Base-by-base conservation (phyloP, 1,140 invertebrate genomes). In the Cataglyphis hispanica region DNA sequence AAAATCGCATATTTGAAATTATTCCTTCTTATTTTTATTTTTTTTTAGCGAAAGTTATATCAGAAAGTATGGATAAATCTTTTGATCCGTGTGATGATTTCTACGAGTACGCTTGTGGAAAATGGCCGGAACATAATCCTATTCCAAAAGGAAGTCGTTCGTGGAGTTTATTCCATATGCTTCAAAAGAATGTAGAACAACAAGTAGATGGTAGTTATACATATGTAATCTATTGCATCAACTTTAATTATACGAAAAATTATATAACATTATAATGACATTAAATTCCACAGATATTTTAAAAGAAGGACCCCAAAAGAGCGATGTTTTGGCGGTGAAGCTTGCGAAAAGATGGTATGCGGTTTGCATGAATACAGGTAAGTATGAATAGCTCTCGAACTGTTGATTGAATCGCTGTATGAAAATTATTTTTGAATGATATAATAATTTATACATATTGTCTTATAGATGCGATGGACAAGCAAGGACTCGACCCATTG, bases 331-430 rank as follows among this genome's bases (percentile, higher is more conserved):
- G 25, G 85, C 87, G 0, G 56, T 91, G 1, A 89, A 63, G 64
- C 84, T 91, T 61, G 85, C 90, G 0, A 92, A 90, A 53, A 88
- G 87, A 34, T 90, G 89, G 88, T 91, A 87, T 37, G 0, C 50
- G 5, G 81, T 67, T 22, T 92, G 91, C 50, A 87, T 81, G 56
- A 64, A 92, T 61, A 63, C 50, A 86, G 87, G 91, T 91, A 84
- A 50, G 16, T 43, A 16, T 43, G 6, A n/a, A 11, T 1, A 56
- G 37, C 3, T 61, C 10, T 25, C 16, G 11, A 25, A 22, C 61
- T 4, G 4, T 50, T 16, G 16, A 40, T 50, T 16, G 16, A 40
- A 53, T n/a, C 5, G 27, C 3, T 10, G 16, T 3, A 58, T 1
- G 8, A 16, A 22, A 22, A 78, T 43, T 34, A 50, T 50, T 19